These are phyloP conservation scores for Setipinna tenuifilis DNA, from an alignment of 2,797 vertebrate species.

Conservation along the genomic window DNA sequence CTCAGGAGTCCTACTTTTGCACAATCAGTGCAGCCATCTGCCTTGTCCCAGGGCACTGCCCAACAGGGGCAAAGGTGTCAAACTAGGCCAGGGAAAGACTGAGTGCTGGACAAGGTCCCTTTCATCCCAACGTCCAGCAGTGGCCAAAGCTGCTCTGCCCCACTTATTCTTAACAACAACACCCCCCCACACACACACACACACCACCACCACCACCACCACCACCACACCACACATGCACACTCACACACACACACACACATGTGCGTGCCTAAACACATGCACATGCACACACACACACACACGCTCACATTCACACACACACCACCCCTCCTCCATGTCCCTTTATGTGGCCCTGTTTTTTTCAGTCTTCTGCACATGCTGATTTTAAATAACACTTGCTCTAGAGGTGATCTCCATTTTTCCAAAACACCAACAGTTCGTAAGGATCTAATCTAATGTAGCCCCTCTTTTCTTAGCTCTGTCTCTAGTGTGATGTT, in stretches of 20 bases:
- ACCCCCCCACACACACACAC: background rate
- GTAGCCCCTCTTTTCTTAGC: background rate
- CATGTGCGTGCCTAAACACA: too few relatives aligned
- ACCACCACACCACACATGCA: too few relatives aligned
- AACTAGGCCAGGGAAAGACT: slow-evolving; percentile 23
- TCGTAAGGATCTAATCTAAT: background rate
- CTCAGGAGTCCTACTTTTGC: slow-evolving; percentile 2
- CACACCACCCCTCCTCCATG: background rate
- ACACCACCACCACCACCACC: too few relatives aligned
- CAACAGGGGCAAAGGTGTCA: slow-evolving; percentile 20
- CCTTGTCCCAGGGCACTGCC: background rate
- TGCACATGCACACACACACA: too few relatives aligned
- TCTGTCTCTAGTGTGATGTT: background rate
- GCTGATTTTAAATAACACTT: background rate
- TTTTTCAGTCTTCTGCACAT: background rate
- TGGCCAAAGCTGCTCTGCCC: slow-evolving; percentile 18
- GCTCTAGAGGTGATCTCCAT: background rate
- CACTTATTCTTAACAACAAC: slow-evolving; percentile 11
- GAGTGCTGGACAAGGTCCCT: slow-evolving; percentile 9
- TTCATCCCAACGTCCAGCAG: slow-evolving; percentile 18
- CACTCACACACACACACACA: too few relatives aligned
- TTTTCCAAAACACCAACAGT: background rate
- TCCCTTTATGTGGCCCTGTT: background rate
- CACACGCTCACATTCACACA: too few relatives aligned
- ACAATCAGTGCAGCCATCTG: slow-evolving; percentile 8